Base-by-base conservation (phyloP, 2,888 invertebrate species). In the Stenodera caucasica region DNA sequence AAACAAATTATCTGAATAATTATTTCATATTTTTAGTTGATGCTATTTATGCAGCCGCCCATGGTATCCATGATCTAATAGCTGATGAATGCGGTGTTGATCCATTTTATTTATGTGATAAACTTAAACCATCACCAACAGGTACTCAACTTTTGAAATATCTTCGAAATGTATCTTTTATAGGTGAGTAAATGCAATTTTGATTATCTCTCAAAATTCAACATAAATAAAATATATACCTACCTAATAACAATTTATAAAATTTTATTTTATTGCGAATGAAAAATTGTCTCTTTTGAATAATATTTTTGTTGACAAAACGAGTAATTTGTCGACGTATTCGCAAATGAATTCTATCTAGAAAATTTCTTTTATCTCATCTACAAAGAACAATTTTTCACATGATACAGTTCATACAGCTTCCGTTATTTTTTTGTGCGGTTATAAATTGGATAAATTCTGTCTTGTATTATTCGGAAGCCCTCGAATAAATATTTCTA, bases 31-130 rank as follows among this genome's bases (percentile, higher is more conserved):
- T 4, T 26, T 11, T 79, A 82, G 89, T 90, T 58, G 90, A 91
- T 77, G 91, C 91, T 0, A 90, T 91, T 0, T 90, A 89, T 71
- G 89, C 90, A 0, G 85, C 90, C 77, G 91, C 91, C 0, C 84
- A 88, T 72, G 89, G 88, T 0, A 81, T 91, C 18, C 86, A 90
- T 74, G 83, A 84, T 61, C 81, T 88, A 71, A 84, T 88, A 55
- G 78, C 78, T 21, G 86, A 88, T 65, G 78, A 84, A 53, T 90
- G 90, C 75, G 76, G 75, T 23, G 64, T 61, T 9, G 73, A 75
- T 30, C 76, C 78, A 35, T 70, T 77, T 53, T 77, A 80, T 65
- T 71, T 80, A 40, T 85, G 85, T 68, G 80, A 81, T 12, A 69
- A 72, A 18, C 73, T 85, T 55, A 76, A 78, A 57, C 83, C 84